Conservation (phyloP, 2,113 vertebrate genomes). For the Dendropsophus ebraccatus region DNA sequence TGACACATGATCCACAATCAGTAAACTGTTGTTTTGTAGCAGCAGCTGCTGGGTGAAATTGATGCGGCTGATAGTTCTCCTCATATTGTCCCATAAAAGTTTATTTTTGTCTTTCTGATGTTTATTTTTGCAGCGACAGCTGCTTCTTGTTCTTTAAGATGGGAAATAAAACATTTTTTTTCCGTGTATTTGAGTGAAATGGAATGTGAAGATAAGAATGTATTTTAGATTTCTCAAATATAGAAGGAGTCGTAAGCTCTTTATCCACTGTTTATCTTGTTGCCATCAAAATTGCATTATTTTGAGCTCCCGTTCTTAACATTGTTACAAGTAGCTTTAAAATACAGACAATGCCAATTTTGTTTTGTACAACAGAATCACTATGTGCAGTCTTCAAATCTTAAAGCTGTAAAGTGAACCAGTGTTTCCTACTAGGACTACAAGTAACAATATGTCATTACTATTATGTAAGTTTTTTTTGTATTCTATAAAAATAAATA, state of each 20-base stretch:
- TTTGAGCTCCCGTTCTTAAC: conserved; percentile 20
- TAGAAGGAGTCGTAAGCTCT: conserved; percentile 41
- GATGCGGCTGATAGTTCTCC: conserved; percentile 55
- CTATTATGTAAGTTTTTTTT: no score
- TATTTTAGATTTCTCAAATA: conserved; percentile 46
- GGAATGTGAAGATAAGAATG: conserved; percentile 49
- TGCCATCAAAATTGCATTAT: conserved; percentile 37
- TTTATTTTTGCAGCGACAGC: conserved; percentile 59
- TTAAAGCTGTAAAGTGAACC: no score
- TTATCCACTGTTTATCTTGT: conserved; percentile 47
- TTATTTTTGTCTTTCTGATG: conserved; percentile 60
- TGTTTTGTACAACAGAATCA: not conserved
- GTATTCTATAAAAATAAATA: no score
- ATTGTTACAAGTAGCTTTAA: not conserved
- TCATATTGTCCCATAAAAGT: conserved; percentile 60
- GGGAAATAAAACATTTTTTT: conserved; percentile 53
- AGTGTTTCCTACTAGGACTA: no score
- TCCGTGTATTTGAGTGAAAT: conserved; percentile 43
- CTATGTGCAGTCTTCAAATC: not conserved
- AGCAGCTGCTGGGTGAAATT: conserved; percentile 58
- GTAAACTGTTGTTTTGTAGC: conserved; percentile 46
- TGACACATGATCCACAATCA: conserved; percentile 58
- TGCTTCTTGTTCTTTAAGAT: conserved; percentile 58
- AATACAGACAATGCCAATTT: not conserved
- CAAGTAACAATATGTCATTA: no score